Evolutionary conservation across 2,113 vertebrate genomes (phyloP), one percentile per base, ranked within the genome.

Genomic region (Collichthys lucidus): DNA sequence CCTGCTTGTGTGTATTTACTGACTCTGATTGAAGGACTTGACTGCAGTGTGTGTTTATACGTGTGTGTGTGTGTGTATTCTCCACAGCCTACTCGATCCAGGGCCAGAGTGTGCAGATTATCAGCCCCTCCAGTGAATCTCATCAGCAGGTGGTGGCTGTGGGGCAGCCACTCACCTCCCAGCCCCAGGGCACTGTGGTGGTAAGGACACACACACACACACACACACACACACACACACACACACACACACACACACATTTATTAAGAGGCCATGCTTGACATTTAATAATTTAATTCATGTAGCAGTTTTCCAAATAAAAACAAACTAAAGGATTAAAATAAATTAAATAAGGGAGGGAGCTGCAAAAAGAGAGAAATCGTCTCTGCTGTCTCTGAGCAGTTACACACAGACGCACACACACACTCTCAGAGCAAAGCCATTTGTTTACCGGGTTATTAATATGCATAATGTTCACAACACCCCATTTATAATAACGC

Each of bases 81-180:
- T 72, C 50, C 85, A 11, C 93, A 99, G 98, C 97, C 3, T 99
- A 98, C 92, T 99, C 98, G 17, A 99, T 99, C 91, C 98, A 99
- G 92, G 98, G 98, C 65, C 98, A 99, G 86, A 98, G 92, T 83
- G 97, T 99, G 71, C 97, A 97, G 94, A 99, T 99, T 91, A 98
- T 99, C 93, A 99, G 98, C 93, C 98, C 98, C 24, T 98, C 98
- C 63, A 99, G 98, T 66, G 98, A 99, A 53, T 99, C 98, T 86
- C 98, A 99, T 86, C 98, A 99, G 93, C 98, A 99, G 90, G 98
- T 99, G 89, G 98, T 99, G 82, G 98, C 98, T 57, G 97, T 99
- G 56, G 98, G 98, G 31, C 98, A 99, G 20, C 98, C 98, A 0
- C 95, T 99, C 71, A 96, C 96, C 40, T 94, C 97, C 29, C 98